Percentiles rank a stretch among this genome's conserved stretches.
phyloP scores from a whole-genome alignment of 53 echinoderm and acorn worm genomes.

The Actinopyga echinites region DNA sequence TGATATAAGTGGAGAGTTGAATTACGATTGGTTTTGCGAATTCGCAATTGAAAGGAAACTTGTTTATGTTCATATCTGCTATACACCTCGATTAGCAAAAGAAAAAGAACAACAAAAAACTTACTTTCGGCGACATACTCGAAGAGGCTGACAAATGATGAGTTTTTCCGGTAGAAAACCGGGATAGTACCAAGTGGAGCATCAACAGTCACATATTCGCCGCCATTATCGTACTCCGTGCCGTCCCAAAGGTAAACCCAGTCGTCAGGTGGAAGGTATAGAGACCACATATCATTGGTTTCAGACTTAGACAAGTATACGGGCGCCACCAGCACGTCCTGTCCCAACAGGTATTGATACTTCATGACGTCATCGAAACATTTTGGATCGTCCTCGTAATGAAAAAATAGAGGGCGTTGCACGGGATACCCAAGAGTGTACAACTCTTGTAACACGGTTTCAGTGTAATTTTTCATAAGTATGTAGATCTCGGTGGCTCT shows the following conservation, averaged over 20 bases:
- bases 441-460: constrained; percentile 62
- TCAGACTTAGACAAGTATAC: constrained; percentile 62
- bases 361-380: constrained; percentile 64
- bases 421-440: constrained; percentile 73
- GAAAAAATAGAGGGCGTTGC: constrained; percentile 90
- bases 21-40: no score
- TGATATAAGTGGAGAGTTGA: no score
- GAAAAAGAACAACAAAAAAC: not conserved
- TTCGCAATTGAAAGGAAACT: no score
- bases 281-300: constrained; percentile 51
- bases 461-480: constrained; percentile 69
- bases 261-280: constrained; percentile 86
- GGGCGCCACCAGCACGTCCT: constrained; percentile 87
- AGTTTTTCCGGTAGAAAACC: constrained; percentile 77
- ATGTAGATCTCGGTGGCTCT: constrained; percentile 75
- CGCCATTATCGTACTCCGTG: constrained; percentile 55
- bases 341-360: constrained; percentile 87
- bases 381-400: constrained; percentile 72
- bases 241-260: constrained; percentile 93
- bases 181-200: constrained; percentile 82
- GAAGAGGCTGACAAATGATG: constrained; percentile 66
- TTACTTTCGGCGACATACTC: constrained; percentile 65
- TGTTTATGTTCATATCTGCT: no score
- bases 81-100: no score
- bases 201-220: constrained; percentile 58